Conservation (phyloP, 2,797 vertebrate genomes). For the Champsocephalus esox region DNA sequence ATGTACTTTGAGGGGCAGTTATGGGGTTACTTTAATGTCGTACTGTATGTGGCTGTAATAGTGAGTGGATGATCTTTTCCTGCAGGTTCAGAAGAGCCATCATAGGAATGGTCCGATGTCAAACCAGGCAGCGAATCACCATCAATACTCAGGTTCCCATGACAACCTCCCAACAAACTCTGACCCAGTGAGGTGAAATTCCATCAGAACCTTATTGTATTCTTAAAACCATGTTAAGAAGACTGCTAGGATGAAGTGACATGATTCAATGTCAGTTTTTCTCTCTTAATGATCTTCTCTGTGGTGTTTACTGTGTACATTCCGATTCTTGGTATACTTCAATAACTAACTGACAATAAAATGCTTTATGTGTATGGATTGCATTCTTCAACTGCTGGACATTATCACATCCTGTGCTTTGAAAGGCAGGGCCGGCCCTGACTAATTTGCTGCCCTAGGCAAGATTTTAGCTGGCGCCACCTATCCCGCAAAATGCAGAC, state of each 20-base stretch:
- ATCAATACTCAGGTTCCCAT: slow-evolving; percentile 90
- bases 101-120: slow-evolving; percentile 92
- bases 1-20: not conserved
- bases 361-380: slow-evolving; percentile 1
- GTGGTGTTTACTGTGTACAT: slow-evolving; percentile 58
- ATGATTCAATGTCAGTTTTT: slow-evolving; percentile 8
- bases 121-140: slow-evolving; percentile 88
- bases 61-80: slow-evolving; percentile 4
- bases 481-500: too few relatives aligned
- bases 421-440: too few relatives aligned
- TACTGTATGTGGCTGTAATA: not conserved
- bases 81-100: slow-evolving; percentile 90
- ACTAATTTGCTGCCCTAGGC: too few relatives aligned
- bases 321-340: slow-evolving; percentile 11
- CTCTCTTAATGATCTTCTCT: slow-evolving; percentile 2
- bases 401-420: not conserved
- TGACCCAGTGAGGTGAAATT: slow-evolving; percentile 73
- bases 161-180: slow-evolving; percentile 83
- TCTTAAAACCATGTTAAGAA: slow-evolving; percentile 7
- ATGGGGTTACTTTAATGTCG: not conserved
- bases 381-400: not conserved
- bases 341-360: slow-evolving; percentile 17
- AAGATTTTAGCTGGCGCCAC: too few relatives aligned
- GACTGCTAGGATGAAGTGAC: not conserved
- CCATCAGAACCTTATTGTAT: not conserved